Base-by-base conservation (phyloP, 2,113 vertebrate species). In the Pseudorectes ferrugineus region DNA sequence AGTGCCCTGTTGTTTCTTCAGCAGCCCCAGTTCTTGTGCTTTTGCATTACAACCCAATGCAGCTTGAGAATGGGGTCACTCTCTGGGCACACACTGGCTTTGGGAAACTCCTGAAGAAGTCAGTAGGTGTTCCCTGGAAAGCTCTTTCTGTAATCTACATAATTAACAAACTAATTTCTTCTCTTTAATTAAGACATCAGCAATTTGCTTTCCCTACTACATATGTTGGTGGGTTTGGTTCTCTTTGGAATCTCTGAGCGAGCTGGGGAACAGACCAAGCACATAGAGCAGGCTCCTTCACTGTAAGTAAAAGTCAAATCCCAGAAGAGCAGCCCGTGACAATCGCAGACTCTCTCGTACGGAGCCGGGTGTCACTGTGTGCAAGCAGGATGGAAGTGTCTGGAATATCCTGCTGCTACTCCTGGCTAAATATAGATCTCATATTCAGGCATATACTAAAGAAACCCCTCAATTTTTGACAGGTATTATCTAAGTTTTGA, bases 21-120 rank as follows among this genome's bases (percentile, higher is more conserved):
- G 15, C 9, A n/a, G 10, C 17, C n/a, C 8, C 0, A 0, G 2
- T 1, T 22, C 36, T 68, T 2, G 5, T 1, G 2, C 26, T 54
- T 48, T 15, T 25, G 21, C 26, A 9, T 43, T 12, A 48, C 12
- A 79, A 36, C 14, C 10, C 51, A 51, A 25, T 52, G 35, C 81
- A 49, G 10, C 5, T 22, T 9, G 16, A 67, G 24, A 67, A 40
- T 2, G 9, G 17, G 31, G 17, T 57, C 71, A 36, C 35, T 51
- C 57, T 75, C 31, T 40, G 68, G 40, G 38, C 21, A 36, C 10
- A 73, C 17, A 23, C 4, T 52, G 28, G n/a, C 22, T 40, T 59
- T 51, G 77, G 63, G 49, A 66, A 75, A 54, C 38, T 74, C 55
- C 43, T 28, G 15, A 40, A 70, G n/a, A 58, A 76, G 49, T 29